A percentile compares a stretch with the other conserved stretches of the same genome.
Evolutionary conservation across 37 sponge, comb jelly and placozoan species (phyloP).

Genomic region (Halisarca cf. caerulea): DNA sequence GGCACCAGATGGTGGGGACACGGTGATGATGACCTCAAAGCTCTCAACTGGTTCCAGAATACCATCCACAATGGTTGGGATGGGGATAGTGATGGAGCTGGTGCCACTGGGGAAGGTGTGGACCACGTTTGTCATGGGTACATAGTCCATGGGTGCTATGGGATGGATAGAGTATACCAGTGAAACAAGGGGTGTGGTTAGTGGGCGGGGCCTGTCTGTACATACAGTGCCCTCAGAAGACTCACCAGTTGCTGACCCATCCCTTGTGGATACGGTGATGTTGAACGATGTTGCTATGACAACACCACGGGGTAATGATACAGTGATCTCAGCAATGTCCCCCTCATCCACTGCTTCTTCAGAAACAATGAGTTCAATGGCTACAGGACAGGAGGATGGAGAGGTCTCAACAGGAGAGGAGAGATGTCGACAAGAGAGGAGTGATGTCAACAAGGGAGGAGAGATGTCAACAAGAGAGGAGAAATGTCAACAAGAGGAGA

Average conservation of each 20-base stretch:
- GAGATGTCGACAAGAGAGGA: no score
- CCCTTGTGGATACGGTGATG: not conserved
- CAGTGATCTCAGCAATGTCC: not conserved
- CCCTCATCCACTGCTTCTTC: not conserved
- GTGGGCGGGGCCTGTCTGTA: not conserved
- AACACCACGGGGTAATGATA: not conserved
- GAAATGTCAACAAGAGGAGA: no score
- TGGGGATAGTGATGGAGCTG: not conserved
- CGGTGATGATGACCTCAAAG: constrained; percentile 16
- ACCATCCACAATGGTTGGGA: constrained; percentile 36
- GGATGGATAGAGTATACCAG: not conserved
- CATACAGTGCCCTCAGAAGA: no score
- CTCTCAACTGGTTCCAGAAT: constrained; percentile 20
- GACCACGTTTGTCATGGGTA: not conserved
- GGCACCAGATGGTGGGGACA: not conserved
- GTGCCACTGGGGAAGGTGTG: constrained; percentile 21
- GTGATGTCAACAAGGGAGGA: no score
- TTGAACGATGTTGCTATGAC: not conserved
- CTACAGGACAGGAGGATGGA: no score
- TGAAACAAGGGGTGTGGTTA: not conserved
- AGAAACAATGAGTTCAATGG: no score
- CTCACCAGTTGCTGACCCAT: not conserved
- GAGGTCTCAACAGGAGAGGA: no score
- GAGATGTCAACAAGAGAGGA: no score
- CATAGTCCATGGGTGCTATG: not conserved